phyloP scores from a whole-genome alignment of 2,888 invertebrate species.

The Platycheirus albimanus region DNA sequence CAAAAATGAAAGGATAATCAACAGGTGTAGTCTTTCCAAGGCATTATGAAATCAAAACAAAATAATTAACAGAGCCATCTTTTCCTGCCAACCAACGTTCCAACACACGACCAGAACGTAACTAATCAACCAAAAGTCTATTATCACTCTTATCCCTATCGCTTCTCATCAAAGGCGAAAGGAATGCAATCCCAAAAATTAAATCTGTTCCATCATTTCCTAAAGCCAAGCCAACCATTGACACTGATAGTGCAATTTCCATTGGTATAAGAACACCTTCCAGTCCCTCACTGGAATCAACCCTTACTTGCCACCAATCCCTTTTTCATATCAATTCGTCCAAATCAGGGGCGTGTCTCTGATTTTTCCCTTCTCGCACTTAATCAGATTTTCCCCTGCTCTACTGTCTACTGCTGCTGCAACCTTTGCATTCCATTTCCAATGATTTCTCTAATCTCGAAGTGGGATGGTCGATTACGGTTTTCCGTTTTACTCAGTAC shows the following conservation, averaged over 20 bases:
- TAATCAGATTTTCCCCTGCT: slow-evolving; percentile 26
- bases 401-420: slow-evolving; percentile 2
- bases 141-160: neutral
- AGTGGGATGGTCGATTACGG: slow-evolving; percentile 48
- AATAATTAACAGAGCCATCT: neutral
- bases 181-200: slow-evolving; percentile 5
- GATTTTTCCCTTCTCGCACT: slow-evolving; percentile 50
- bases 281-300: slow-evolving; percentile 49
- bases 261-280: slow-evolving; percentile 35
- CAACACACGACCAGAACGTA: slow-evolving; percentile 3
- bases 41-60: neutral
- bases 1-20: neutral
- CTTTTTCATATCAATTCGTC: slow-evolving; percentile 20
- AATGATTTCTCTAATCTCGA: slow-evolving; percentile 34
- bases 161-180: neutral
- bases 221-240: slow-evolving; percentile 32
- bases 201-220: slow-evolving; percentile 44
- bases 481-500: slow-evolving; percentile 14
- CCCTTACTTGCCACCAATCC: slow-evolving; percentile 45
- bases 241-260: slow-evolving; percentile 32
- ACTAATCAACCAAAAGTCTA: slow-evolving; percentile 36
- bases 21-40: neutral
- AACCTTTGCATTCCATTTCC: slow-evolving; percentile 53
- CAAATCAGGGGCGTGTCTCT: slow-evolving; percentile 67
- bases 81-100: neutral